A percentile compares a stretch with the other conserved stretches of the same genome.
phyloP scores from a whole-genome alignment of 2,113 vertebrate genomes.

The Cochlearius cochlearius region DNA sequence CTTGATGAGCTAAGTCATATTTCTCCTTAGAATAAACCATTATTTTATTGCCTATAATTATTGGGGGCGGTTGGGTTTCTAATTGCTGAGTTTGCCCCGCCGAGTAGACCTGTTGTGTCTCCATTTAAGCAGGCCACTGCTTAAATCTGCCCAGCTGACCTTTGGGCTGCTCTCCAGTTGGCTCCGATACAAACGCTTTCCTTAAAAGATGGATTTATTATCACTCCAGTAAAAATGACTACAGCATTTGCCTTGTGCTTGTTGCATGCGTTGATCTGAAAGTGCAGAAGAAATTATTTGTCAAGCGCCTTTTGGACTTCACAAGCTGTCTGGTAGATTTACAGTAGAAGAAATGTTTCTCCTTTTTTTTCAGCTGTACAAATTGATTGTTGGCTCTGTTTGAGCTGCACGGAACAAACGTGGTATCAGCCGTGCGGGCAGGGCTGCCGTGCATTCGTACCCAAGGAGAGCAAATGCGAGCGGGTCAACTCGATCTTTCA shows the following conservation, averaged over 20 bases:
- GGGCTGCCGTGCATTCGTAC: background rate
- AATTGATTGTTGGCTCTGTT: background rate
- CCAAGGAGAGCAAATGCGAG: background rate
- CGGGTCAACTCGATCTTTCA: background rate
- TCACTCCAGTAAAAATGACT: conserved; percentile 6
- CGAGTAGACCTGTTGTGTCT: background rate
- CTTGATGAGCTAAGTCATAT: background rate
- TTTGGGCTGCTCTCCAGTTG: conserved; percentile 19
- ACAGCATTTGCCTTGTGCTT: background rate
- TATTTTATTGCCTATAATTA: background rate
- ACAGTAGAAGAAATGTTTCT: background rate
- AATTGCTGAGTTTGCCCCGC: background rate
- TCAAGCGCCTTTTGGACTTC: background rate
- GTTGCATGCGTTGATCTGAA: background rate
- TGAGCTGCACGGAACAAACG: background rate
- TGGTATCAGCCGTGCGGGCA: background rate
- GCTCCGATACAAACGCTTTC: background rate
- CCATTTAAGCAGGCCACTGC: background rate
- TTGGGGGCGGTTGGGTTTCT: background rate
- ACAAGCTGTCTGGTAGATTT: background rate
- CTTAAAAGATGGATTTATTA: conserved; percentile 41
- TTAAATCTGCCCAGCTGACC: background rate
- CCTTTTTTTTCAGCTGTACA: background rate
- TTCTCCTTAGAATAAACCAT: background rate
- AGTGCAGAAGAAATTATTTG: conserved; percentile 3